Percentiles rank a stretch among this genome's conserved stretches.
Conservation (phyloP, 2,113 vertebrate species). For the Rhynchomys soricoides region DNA sequence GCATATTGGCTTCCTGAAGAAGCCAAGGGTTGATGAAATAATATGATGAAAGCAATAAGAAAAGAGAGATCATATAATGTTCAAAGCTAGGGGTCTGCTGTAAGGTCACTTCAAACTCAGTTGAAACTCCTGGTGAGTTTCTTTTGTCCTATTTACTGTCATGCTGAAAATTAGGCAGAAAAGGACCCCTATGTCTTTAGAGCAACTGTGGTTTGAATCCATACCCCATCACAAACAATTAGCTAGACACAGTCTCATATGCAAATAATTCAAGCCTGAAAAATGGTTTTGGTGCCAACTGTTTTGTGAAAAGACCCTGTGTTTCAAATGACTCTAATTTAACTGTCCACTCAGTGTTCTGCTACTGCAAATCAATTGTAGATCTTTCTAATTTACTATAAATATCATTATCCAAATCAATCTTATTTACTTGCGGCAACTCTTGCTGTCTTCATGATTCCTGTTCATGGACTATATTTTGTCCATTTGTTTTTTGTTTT, state of each 20-base stretch:
- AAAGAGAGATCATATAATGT: constrained; percentile 32
- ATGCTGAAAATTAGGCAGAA: constrained; percentile 45
- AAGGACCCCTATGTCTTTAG: constrained; percentile 41
- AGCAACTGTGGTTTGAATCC: constrained; percentile 54
- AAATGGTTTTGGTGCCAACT: constrained; percentile 58
- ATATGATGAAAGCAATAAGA: constrained; percentile 48
- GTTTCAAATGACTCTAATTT: constrained; percentile 75
- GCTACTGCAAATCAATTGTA: constrained; percentile 68
- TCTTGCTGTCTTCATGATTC: constrained; percentile 61
- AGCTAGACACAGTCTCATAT: constrained; percentile 50
- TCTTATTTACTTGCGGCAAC: constrained; percentile 68
- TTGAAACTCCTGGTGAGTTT: constrained; percentile 53
- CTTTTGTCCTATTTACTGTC: constrained; percentile 58
- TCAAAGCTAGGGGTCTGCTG: constrained; percentile 23
- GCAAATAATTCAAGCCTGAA: constrained; percentile 66
- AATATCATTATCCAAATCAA: constrained; percentile 68
- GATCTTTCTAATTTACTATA: constrained; percentile 73
- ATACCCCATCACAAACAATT: constrained; percentile 16
- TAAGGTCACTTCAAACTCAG: constrained; percentile 32
- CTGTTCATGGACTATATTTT: constrained; percentile 65
- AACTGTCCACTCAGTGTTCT: constrained; percentile 63
- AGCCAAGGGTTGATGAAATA: constrained; percentile 55
- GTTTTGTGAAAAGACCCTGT: constrained; percentile 62
- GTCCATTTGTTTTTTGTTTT: background rate
- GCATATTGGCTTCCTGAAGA: constrained; percentile 42